Evolutionary conservation across 2,888 invertebrate genomes (phyloP), one percentile per base, ranked within the genome.

Genomic region (Rosalia funebris): DNA sequence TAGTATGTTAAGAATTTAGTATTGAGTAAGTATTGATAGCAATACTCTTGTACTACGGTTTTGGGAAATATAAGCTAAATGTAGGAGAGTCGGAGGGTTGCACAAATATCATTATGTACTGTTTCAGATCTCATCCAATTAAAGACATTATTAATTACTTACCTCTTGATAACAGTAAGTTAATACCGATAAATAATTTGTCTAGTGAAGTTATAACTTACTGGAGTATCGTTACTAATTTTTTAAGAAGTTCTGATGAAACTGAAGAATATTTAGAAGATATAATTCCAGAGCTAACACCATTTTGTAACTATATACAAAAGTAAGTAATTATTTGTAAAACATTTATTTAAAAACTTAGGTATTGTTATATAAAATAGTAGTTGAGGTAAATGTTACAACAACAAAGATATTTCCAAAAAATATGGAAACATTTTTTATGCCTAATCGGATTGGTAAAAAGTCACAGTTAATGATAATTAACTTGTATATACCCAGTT

Each of bases 261-360:
- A 75, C 67, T 12, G 80, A 79, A 1, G 84, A 84, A 15, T 79
- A 82, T 41, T 75, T 84, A n/a, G 84, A 85, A 1, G 65, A 66
- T 19, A 71, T 87, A 25, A 68, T 86, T 20, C 88, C 89, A 0
- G 86, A 86, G 69, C 77, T 86, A 56, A 81, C 84, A 0, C 76
- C 76, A 39, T 87, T 87, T 70, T 85, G 85, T 66, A 67, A 77
- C 2, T 87, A 86, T 65, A 81, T 88, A n/a, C 77, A 81, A 50
- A 77, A 80, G 77, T 87, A 80, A 68, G 74, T 71, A 52, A 1
- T 59, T 39, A 46, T 15, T 41, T 59, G 41, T 46, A 16, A 55
- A 41, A 32, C 7, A 46, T 45, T 34, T 47, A 15, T 41, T 60
- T 44, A 11, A 44, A 3, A 25, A n/a, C n/a, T 16, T 15, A 42